Evolutionary conservation across 1,140 invertebrate genomes (phyloP), one percentile per base, ranked within the genome.

Genomic region (Xylocopa sonorina): DNA sequence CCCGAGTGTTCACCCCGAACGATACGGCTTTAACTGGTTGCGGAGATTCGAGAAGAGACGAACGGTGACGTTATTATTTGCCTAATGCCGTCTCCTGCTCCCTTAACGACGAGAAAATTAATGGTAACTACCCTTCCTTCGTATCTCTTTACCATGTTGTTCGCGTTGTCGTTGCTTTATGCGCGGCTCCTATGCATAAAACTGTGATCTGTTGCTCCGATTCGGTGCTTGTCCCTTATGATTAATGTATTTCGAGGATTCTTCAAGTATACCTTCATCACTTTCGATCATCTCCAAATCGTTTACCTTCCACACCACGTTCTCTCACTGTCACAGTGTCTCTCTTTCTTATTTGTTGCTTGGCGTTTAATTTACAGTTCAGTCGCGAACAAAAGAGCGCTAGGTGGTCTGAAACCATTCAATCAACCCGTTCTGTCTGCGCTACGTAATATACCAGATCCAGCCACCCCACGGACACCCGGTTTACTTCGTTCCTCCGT

Each of bases 51-150:
- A 75, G 50, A 34, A 82, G 66, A 53, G 55, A 64, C 48, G 43
- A 68, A 72, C 29, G 51, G 80, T 74, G 46, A 68, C 58, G 73
- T 83, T 83, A 71, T 78, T 83, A 80, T 83, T 80, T 55, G 69
- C 58, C 72, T 68, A 51, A 80, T 80, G 29, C 53, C 58, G 12
- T n/a, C 12, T 29, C 50, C 9, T 12, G 21, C n/a, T 27, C 9
- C 32, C 29, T 53, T 50, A 69, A 77, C 53, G 53, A 41, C 34
- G 27, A 43, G 32, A 24, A 46, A 77, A 75, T 66, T 51, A 67
- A 75, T 46, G 48, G 51, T 66, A 66, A 67, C n/a, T 46, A 10
- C n/a, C 21, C 27, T 27, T 18, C 32, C 68, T 34, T 34, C 1
- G 34, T 46, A 57, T 58, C 53, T 41, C 51, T 57, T 76, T 55